Evolutionary conservation across 1,140 invertebrate species (phyloP), one percentile per base, ranked within the genome.

Genomic region (Achroia grisella): DNA sequence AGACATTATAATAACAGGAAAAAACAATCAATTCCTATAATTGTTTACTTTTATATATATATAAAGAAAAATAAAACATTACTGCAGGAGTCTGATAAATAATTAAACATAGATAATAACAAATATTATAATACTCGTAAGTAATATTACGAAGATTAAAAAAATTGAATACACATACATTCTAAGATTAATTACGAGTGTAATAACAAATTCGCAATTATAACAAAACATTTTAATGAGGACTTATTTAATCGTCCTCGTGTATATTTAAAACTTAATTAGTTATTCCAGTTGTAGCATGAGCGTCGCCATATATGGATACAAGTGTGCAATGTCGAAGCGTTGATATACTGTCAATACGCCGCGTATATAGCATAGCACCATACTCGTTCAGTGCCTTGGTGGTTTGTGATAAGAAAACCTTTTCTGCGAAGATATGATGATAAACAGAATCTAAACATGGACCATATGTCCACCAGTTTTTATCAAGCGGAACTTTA

Each of bases 181-280:
- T 6, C 17, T 3, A 23, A 23, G 17, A 23, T 23, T 3, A 23
- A 23, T 23, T 23, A 23, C 17, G 17, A 2, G 17, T 23, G 17
- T 23, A 23, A 23, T 23, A 23, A 23, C 17, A 23, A 23, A 23
- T 23, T 23, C 17, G 6, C 6, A 3, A 23, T 23, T 23, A 23
- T 40, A 47, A 41, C 42, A 10, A 60, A 58, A 46, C 52, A 68
- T 67, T 77, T 70, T 78, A 73, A 75, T 63, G 58, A 74, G 57
- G 41, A 46, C 51, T 63, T 62, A 63, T 57, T 58, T 64, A 63
- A 67, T 60, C 44, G 52, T 60, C 58, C 13, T 50, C 57, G 44
- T 55, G 61, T 49, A 58, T 51, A 41, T 47, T 60, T 56, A 37
- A 58, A 44, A 31, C 61, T 58, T 62, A 63, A 74, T 74, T 75